Evolutionary conservation across 2,888 invertebrate species (phyloP), one percentile per base, ranked within the genome.

Genomic region (Coenonympha arcania): DNA sequence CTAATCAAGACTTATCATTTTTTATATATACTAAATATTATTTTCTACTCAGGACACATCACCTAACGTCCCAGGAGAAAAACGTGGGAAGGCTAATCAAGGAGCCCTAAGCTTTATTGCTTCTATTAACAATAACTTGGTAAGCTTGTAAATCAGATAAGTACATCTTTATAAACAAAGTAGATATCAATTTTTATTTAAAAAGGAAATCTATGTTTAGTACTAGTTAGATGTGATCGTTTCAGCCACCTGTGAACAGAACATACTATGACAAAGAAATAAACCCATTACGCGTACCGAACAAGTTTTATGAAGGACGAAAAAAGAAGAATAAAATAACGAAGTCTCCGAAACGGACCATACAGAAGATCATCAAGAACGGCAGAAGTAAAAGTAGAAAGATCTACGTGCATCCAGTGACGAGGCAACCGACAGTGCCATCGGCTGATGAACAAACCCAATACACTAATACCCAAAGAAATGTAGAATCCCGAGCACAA

Each of bases 321-420:
- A 72, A 66, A 52, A 73, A 63, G 18, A 75, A 66, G 54, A 62
- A 66, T 31, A 48, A 54, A 11, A 41, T 56, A 2, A 82, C 79
- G 54, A 82, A 81, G 50, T 50, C 66, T 0, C 76, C 80, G 3
- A 84, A 69, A 57, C 65, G 81, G 31, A 83, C 77, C 2, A 71
- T 82, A 26, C 85, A 85, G 60, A 85, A 82, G 63, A 84, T 85
- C 5, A 84, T 84, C 57, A 84, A 77, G 55, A 80, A 76, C 57
- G 76, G 73, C 4, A 70, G 55, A 45, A 56, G 62, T 0, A 78
- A 68, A 52, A 57, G 65, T n/a, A 73, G 65, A 45, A 81, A 72
- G 49, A 39, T 73, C 1, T 76, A 71, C 30, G 54, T 70, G 4
- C 62, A 62, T 6, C 55, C 61, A 30, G 50, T 60, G 18, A 68